Percentiles rank a stretch among this genome's conserved stretches.
These are phyloP conservation scores for Australoheros facetus DNA, from an alignment of 2,797 vertebrate species.

Conservation along the genomic window DNA sequence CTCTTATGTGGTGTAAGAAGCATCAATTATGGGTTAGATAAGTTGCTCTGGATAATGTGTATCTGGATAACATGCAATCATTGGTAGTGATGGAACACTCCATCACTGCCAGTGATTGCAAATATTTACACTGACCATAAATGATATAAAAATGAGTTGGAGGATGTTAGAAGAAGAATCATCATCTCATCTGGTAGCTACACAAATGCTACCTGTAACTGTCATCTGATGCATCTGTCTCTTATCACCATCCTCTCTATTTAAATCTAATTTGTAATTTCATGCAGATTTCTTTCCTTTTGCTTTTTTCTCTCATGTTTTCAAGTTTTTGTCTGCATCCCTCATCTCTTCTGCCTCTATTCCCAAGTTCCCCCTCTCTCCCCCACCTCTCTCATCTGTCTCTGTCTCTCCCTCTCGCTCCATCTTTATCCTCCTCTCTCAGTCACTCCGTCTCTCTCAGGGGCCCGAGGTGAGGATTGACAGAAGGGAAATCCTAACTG, in stretches of 20 bases:
- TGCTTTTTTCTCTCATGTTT: background rate
- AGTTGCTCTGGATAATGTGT: background rate
- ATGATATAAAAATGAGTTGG: background rate
- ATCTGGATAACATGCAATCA: background rate
- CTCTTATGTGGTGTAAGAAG: background rate
- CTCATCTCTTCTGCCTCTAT: background rate
- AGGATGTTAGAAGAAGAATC: background rate
- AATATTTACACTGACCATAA: background rate
- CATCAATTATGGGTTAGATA: background rate
- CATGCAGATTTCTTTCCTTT: background rate
- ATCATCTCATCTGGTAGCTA: constrained; percentile 1
- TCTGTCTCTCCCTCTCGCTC: constrained; percentile 10
- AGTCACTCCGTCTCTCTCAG: constrained; percentile 37
- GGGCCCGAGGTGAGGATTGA: constrained; percentile 43
- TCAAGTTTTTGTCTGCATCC: background rate
- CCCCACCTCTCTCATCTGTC: constrained; percentile 6
- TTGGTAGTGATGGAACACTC: background rate
- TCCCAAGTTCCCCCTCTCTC: background rate
- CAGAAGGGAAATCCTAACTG: constrained; percentile 49
- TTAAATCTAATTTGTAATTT: background rate
- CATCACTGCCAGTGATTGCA: background rate
- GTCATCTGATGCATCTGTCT: background rate
- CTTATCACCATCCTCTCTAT: background rate
- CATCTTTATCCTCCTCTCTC: constrained; percentile 29
- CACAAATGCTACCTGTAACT: background rate